These are phyloP conservation scores for Cataglyphis hispanica DNA, from an alignment of 1,140 invertebrate genomes.

Conservation along the genomic window DNA sequence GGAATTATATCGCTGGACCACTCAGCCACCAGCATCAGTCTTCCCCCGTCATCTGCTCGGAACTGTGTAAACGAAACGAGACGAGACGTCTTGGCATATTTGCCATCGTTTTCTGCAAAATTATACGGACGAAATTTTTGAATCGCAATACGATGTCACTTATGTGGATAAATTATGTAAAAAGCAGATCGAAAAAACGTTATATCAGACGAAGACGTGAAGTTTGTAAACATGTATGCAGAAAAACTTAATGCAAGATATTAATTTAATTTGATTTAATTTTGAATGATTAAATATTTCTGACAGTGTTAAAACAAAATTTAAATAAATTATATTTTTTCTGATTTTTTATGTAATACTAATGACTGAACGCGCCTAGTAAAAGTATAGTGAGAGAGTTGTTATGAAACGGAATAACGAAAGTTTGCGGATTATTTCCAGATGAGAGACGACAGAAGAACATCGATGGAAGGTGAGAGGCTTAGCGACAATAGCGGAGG, in stretches of 20 bases:
- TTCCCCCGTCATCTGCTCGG: slow-evolving; percentile 40
- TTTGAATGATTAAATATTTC: background rate
- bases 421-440: slow-evolving; percentile 65
- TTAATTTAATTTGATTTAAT: too few species aligned
- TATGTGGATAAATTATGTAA: slow-evolving; percentile 83
- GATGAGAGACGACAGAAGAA: slow-evolving; percentile 83
- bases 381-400: background rate
- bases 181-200: slow-evolving; percentile 77
- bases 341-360: slow-evolving; percentile 1
- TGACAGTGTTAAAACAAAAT: background rate
- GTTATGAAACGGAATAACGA: slow-evolving; percentile 12
- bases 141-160: slow-evolving; percentile 74
- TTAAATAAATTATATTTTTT: background rate
- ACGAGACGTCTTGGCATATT: slow-evolving; percentile 13
- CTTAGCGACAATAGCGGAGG: slow-evolving; percentile 79
- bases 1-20: slow-evolving; percentile 47
- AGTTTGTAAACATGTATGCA: slow-evolving; percentile 56
- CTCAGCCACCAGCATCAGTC: slow-evolving; percentile 53
- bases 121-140: background rate
- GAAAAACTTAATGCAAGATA: background rate
- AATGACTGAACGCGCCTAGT: background rate
- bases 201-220: slow-evolving; percentile 71
- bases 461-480: slow-evolving; percentile 84
- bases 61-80: background rate
- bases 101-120: background rate